These are phyloP conservation scores for Polypterus bichir DNA, from an alignment of 2,113 vertebrate genomes.

Conservation along the genomic window DNA sequence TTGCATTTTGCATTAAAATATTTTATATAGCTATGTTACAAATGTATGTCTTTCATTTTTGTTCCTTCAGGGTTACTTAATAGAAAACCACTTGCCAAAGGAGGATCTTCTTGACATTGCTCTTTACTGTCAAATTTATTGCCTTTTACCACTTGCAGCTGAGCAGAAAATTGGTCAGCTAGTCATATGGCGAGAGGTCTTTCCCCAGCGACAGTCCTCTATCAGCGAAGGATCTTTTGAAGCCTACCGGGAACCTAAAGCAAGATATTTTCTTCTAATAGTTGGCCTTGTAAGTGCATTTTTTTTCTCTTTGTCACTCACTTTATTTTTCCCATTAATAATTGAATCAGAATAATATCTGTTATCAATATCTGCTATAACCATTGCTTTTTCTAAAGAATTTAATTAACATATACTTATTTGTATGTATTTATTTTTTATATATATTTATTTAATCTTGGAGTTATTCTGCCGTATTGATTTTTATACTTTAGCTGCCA, in stretches of 20 bases:
- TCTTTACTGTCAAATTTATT: slow-evolving; percentile 76
- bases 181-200: slow-evolving; percentile 88
- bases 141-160: slow-evolving; percentile 68
- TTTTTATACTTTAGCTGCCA: no score
- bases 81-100: slow-evolving; percentile 78
- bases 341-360: no score
- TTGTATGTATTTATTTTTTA: no score
- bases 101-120: slow-evolving; percentile 78
- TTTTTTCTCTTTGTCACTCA: background rate
- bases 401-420: no score
- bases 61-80: slow-evolving; percentile 68
- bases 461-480: no score
- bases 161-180: slow-evolving; percentile 73
- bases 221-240: slow-evolving; percentile 16
- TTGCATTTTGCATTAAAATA: no score
- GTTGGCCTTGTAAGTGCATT: slow-evolving; percentile 71
- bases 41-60: no score
- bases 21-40: no score
- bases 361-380: no score
- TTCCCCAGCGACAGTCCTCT: slow-evolving; percentile 52
- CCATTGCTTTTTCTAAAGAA: no score
- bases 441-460: no score
- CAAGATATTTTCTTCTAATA: slow-evolving; percentile 80
- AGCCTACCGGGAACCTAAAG: slow-evolving; percentile 54
- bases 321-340: no score